Base-by-base conservation (phyloP, 2,113 vertebrate genomes). In the Abramis brama region DNA sequence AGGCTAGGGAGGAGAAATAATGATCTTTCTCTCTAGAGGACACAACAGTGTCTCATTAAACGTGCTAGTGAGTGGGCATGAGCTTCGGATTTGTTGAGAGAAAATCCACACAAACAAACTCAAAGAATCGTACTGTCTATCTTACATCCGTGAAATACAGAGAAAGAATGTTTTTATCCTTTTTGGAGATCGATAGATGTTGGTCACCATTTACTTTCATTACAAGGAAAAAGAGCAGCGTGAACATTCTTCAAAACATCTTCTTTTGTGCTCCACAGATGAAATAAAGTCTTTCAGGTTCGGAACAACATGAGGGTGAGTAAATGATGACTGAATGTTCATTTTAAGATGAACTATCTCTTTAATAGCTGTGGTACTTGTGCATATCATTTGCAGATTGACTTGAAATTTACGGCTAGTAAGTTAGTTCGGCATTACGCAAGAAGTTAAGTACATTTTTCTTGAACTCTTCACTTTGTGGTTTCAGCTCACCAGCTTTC, bases 1-100 rank as follows among this genome's bases (percentile, higher is more conserved):
- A 74, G 64, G 66, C 66, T 70, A 39, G 57, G 60, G n/a, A 64
- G 23, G 43, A 81, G 21, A 87, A 39, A 87, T 87, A 82, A 88
- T 85, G 57, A 85, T 55, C 74, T 55, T 5, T 59, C 55, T 85
- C 83, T 55, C 70, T 21, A 81, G 77, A 85, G 78, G 78, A 77
- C 77, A 45, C 60, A 60, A 71, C 23, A 27, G 57, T 45, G 77
- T 62, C 77, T 79, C 33, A 79, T 79, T 79, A 79, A 79, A 43
- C 17, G 62, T 81, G 60, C 79, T 50, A 52, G 71, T 82, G 82
- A 45, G 60, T 77, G 76, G 82, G 55, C 66, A 62, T 60, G 55
- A 15, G 57, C 66, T 60, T 39, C 30, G 64, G 47, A 36, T 45
- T 76, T 77, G 79, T 73, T 43, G 30, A 75, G 86, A 33, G 81